Conservation (phyloP, 2,113 vertebrate genomes). For the Misgurnus mizolepis region DNA sequence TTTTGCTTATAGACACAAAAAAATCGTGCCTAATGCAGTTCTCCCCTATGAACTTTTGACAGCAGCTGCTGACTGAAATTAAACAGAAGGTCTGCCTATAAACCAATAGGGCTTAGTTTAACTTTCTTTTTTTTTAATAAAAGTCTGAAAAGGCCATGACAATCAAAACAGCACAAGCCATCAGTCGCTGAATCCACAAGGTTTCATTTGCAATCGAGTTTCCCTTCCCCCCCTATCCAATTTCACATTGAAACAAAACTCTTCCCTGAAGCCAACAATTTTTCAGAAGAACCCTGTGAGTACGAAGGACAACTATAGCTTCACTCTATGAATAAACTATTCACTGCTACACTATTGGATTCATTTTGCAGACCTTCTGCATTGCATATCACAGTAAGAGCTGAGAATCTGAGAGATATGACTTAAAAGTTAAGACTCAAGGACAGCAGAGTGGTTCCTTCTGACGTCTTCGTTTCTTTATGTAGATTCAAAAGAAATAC, state of each 20-base stretch:
- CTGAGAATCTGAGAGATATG: not conserved
- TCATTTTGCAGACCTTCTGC: not conserved
- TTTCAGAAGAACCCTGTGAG: not conserved
- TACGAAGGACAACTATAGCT: not conserved
- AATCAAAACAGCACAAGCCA: not conserved
- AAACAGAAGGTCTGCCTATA: not conserved
- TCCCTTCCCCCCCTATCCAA: not conserved
- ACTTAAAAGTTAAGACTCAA: conserved; percentile 9
- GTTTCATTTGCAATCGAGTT: not conserved
- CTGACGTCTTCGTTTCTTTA: not conserved
- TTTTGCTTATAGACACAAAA: not conserved
- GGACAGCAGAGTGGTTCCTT: not conserved
- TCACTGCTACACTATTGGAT: not conserved
- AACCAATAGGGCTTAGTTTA: not conserved
- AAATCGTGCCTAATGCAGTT: not conserved
- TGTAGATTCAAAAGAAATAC: conserved; percentile 3
- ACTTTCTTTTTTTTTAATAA: not conserved
- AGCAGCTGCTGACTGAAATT: not conserved
- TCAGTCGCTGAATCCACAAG: not conserved
- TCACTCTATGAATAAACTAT: not conserved
- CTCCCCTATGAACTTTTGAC: not conserved
- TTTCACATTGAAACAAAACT: not conserved
- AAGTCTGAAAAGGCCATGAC: not conserved
- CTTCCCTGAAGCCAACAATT: not conserved
- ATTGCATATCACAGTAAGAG: not conserved